phyloP scores from a whole-genome alignment of 2,888 invertebrate species.

The Drosophila macrospina region DNA sequence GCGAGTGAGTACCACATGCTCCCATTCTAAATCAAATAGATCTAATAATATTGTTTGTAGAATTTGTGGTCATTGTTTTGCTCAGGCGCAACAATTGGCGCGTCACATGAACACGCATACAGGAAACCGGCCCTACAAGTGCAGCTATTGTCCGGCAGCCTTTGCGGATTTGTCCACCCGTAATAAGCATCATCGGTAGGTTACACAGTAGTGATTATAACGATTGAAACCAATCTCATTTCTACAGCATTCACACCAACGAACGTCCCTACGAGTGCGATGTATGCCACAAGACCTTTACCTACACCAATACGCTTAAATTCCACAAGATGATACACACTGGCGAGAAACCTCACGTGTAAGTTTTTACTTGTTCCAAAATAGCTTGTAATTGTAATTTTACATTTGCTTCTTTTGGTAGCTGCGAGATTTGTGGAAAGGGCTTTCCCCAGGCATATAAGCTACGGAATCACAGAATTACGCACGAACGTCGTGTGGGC shows the following conservation, averaged over 20 bases:
- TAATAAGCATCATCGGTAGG: conserved; percentile 85
- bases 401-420: conserved; percentile 24
- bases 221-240: background rate
- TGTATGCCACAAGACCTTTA: conserved; percentile 83
- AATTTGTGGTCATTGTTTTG: conserved; percentile 84
- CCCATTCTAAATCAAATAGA: background rate
- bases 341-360: conserved; percentile 84
- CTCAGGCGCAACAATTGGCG: conserved; percentile 84
- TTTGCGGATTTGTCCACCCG: conserved; percentile 85
- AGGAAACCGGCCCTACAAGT: conserved; percentile 84
- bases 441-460: conserved; percentile 82
- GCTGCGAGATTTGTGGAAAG: conserved; percentile 82
- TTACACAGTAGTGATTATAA: background rate
- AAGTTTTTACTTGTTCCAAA: conserved; percentile 50
- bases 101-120: conserved; percentile 85
- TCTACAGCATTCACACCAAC: conserved; percentile 82
- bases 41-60: conserved; percentile 46
- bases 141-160: conserved; percentile 83
- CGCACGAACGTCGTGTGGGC: conserved; percentile 72
- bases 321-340: conserved; percentile 85
- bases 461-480: conserved; percentile 77
- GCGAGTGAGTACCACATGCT: conserved; percentile 79
- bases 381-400: background rate
- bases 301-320: conserved; percentile 83
- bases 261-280: conserved; percentile 84